A percentile compares a stretch with the other conserved stretches of the same genome.
Conservation (phyloP, 92 coral and sea anemone genomes). For the Porites cylindrica region DNA sequence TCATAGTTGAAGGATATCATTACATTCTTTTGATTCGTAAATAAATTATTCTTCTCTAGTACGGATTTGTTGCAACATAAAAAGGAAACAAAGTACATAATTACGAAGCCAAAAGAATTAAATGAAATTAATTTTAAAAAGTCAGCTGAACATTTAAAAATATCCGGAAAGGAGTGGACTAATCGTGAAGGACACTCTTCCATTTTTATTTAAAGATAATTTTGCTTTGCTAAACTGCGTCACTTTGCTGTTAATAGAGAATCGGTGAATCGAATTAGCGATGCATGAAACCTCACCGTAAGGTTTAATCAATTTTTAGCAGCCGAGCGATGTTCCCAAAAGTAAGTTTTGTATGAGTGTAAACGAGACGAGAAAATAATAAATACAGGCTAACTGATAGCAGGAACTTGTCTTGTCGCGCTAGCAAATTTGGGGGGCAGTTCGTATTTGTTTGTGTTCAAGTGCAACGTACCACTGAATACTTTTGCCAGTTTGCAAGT, state of each 20-base stretch:
- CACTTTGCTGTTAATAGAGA: background rate
- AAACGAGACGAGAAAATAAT: slow-evolving; percentile 21
- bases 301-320: background rate
- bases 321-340: background rate
- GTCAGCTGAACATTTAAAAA: background rate
- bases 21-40: background rate
- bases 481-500: background rate
- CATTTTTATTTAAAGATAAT: background rate
- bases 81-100: no score
- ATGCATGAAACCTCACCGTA: background rate
- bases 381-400: slow-evolving; percentile 12
- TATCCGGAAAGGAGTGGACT: no score
- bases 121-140: no score
- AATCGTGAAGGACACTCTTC: background rate
- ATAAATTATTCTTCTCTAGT: no score
- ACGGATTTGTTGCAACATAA: background rate
- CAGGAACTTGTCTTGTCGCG: slow-evolving; percentile 20
- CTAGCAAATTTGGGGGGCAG: slow-evolving; percentile 10
- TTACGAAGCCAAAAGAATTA: background rate
- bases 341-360: background rate
- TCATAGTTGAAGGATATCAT: background rate
- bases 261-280: background rate
- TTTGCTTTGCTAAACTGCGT: background rate
- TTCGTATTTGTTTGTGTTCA: slow-evolving; percentile 5
- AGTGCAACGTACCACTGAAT: background rate